phyloP scores from a whole-genome alignment of 2,797 vertebrate species.

The Sebastes kiyomatsui region DNA sequence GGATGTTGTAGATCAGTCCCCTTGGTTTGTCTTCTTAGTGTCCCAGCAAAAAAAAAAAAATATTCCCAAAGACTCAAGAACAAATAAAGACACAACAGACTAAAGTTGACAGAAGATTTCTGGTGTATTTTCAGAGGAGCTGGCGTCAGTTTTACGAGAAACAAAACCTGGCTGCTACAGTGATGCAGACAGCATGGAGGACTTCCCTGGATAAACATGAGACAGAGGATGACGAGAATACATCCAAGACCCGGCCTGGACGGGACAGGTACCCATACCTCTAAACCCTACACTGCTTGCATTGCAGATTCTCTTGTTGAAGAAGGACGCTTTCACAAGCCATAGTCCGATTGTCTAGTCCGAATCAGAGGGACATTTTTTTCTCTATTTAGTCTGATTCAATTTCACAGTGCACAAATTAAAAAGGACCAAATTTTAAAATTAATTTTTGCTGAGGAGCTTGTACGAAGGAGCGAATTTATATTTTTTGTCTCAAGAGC shows the following conservation, averaged over 20 bases:
- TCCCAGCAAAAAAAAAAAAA: not conserved
- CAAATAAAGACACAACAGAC: not conserved
- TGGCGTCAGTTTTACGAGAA: conserved; percentile 86
- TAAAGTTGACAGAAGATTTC: conserved; percentile 5
- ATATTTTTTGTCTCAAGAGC: too few relatives aligned
- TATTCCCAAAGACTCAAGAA: not conserved
- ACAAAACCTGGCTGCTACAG: conserved; percentile 81
- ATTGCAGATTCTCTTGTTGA: too few relatives aligned
- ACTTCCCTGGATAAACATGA: conserved; percentile 65
- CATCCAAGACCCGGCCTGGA: conserved; percentile 63
- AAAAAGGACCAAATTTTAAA: too few relatives aligned
- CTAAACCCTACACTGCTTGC: not conserved
- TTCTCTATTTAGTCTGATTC: too few relatives aligned
- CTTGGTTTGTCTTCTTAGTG: not conserved
- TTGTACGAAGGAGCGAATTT: too few relatives aligned
- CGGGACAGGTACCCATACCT: conserved; percentile 79
- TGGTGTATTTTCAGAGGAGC: conserved; percentile 77
- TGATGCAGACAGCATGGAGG: conserved; percentile 89
- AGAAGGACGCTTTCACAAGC: too few relatives aligned
- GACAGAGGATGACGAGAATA: conserved; percentile 51
- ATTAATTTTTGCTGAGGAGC: too few relatives aligned
- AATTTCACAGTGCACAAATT: too few relatives aligned
- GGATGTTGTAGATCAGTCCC: not conserved
- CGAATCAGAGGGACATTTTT: too few relatives aligned
- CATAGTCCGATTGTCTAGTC: too few relatives aligned